Evolutionary conservation across 2,113 vertebrate species (phyloP).

Genomic region (Actinemys pallida): DNA sequence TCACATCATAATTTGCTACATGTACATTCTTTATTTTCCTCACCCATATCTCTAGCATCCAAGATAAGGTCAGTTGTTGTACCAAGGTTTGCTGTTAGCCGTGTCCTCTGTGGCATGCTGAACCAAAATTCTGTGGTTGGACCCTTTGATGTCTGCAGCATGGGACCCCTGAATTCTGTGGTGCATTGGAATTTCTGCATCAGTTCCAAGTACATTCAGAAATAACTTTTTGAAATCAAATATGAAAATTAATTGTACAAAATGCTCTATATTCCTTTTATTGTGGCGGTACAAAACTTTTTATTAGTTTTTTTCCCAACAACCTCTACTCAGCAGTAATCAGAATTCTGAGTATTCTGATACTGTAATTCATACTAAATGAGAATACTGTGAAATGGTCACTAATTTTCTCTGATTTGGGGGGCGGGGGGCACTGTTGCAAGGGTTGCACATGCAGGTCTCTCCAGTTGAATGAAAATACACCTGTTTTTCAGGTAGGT

Average conservation of each 20-base stretch:
- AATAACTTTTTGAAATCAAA: neutral
- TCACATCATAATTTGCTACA: neutral
- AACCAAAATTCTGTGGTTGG: neutral
- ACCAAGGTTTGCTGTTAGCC: neutral
- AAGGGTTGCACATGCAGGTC: neutral
- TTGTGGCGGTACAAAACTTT: neutral
- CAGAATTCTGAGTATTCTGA: neutral
- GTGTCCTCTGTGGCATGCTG: neutral
- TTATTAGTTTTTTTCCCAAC: neutral
- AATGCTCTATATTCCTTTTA: neutral
- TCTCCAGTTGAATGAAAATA: neutral
- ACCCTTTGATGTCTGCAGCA: neutral
- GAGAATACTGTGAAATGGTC: neutral
- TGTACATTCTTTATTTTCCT: neutral
- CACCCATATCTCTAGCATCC: neutral
- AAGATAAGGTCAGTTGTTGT: neutral
- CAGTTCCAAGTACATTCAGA: neutral
- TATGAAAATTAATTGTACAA: neutral
- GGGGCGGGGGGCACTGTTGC: neutral
- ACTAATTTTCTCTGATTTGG: neutral
- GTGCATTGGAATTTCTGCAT: neutral
- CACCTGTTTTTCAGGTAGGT: neutral
- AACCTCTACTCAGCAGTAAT: neutral
- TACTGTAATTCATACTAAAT: neutral
- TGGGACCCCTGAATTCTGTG: neutral